Base-by-base conservation (phyloP, 2,888 invertebrate species). In the Carcina quercana region DNA sequence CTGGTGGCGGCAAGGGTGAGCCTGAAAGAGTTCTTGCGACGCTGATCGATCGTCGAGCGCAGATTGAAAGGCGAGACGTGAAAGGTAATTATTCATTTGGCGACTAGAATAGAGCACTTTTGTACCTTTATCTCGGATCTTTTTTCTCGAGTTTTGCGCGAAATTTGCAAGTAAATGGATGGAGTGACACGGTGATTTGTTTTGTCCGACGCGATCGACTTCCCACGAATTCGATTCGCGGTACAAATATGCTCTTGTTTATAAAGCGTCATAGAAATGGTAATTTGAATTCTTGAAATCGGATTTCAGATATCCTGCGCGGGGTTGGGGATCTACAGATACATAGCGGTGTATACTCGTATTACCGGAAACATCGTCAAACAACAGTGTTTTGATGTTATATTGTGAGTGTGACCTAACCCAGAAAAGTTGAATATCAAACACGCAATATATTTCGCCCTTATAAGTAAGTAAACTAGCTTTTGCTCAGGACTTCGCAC, bases 21-120 rank as follows among this genome's bases (percentile, higher is more conserved):
- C 72, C 76, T 82, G 80, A 83, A 83, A 83, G 83, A 83, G 83
- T 83, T 83, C 72, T 53, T 53, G 63, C 67, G 80, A 79, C 83
- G 73, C 75, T 74, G 83, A 83, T 80, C 75, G 82, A 83, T 83
- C 68, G 74, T 65, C 49, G 59, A 59, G 68, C 65, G 70, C 69
- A 70, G 82, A 83, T 83, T 83, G 83, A 82, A 83, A 82, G 80
- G 82, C 74, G 74, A 69, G 55, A 72, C 82, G 76, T 76, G 76
- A 79, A 78, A 78, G 80, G 83, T 75, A 76, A 83, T 83, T 83
- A 83, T 82, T 83, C 82, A 83, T 82, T 75, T 75, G 71, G 70
- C 75, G 83, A 82, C 82, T 79, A 83, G 83, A 82, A 83, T 80
- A 82, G 82, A 80, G 63, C 73, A 83, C 82, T 80, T 82, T 82